Percentiles rank a stretch among this genome's conserved stretches.
Conservation (phyloP, 2,113 vertebrate species). For the Stegastes partitus region DNA sequence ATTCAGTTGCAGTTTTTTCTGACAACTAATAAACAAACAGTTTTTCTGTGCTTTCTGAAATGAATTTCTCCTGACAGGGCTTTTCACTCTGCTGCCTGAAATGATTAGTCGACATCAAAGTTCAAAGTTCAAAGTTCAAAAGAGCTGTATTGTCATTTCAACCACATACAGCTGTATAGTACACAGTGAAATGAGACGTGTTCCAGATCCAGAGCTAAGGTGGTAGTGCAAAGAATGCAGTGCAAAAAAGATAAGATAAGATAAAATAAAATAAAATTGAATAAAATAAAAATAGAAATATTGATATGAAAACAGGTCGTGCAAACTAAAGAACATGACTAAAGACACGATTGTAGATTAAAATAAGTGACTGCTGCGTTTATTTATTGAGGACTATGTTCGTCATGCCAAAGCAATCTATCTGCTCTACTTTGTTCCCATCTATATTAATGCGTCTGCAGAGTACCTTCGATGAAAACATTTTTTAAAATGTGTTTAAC, state of each 20-base stretch:
- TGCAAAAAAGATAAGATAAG: too few relatives aligned
- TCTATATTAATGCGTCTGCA: slow-evolving; percentile 37
- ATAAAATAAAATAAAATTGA: too few relatives aligned
- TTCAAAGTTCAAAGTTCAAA: too few relatives aligned
- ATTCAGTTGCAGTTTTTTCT: slow-evolving; percentile 22
- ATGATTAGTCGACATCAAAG: neutral
- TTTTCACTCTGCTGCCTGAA: neutral
- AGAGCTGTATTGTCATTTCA: too few relatives aligned
- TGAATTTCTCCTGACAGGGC: slow-evolving; percentile 3
- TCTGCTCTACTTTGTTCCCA: slow-evolving; percentile 7
- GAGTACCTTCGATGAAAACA: slow-evolving; percentile 1
- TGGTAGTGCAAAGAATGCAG: too few relatives aligned
- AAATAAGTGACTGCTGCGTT: slow-evolving; percentile 5
- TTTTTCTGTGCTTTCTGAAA: neutral
- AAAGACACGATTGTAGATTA: neutral
- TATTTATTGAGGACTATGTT: slow-evolving; percentile 2
- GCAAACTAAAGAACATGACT: too few relatives aligned
- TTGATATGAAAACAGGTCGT: too few relatives aligned
- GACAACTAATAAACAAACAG: neutral
- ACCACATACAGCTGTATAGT: too few relatives aligned
- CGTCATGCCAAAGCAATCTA: slow-evolving; percentile 10
- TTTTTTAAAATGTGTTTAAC: neutral
- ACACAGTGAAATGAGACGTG: too few relatives aligned
- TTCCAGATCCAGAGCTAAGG: too few relatives aligned
- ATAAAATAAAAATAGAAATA: too few relatives aligned